Evolutionary conservation across 2,888 invertebrate genomes (phyloP).

Genomic region (Lamellibrachia satsuma): DNA sequence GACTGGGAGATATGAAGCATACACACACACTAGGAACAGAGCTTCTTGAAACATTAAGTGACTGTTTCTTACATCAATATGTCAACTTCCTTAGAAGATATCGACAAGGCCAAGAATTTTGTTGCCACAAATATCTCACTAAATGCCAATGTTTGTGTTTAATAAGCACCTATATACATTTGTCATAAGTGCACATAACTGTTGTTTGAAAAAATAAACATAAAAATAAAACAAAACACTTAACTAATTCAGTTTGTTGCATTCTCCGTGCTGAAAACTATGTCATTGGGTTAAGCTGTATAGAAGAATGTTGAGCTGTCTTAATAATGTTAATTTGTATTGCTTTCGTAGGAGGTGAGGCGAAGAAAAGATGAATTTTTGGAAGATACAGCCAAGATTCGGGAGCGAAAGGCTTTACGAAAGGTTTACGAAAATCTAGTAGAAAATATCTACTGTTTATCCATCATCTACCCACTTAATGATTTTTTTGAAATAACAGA

Average conservation of each 20-base stretch:
- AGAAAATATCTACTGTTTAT: no score
- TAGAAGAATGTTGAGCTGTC: not conserved
- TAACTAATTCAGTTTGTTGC: not conserved
- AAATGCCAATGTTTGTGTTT: not conserved
- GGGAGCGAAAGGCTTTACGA: slow-evolving; percentile 48
- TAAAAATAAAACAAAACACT: not conserved
- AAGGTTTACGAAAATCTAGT: no score
- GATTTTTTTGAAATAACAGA: no score
- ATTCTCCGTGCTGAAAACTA: not conserved
- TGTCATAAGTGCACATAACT: no score
- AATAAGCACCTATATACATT: no score
- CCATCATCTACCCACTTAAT: no score
- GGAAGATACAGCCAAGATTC: slow-evolving; percentile 57
- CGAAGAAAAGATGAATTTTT: slow-evolving; percentile 47
- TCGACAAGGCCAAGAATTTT: no score
- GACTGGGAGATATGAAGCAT: no score
- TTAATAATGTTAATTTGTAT: not conserved
- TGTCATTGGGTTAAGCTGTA: not conserved
- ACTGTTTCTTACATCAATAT: no score
- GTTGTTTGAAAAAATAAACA: not conserved
- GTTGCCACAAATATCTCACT: not conserved
- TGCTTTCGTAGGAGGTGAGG: not conserved
- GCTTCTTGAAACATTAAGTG: no score
- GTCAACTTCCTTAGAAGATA: no score
- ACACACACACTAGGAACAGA: no score